Evolutionary conservation across 2,888 invertebrate genomes (phyloP).

Genomic region (Acanthacorydalis orientalis): DNA sequence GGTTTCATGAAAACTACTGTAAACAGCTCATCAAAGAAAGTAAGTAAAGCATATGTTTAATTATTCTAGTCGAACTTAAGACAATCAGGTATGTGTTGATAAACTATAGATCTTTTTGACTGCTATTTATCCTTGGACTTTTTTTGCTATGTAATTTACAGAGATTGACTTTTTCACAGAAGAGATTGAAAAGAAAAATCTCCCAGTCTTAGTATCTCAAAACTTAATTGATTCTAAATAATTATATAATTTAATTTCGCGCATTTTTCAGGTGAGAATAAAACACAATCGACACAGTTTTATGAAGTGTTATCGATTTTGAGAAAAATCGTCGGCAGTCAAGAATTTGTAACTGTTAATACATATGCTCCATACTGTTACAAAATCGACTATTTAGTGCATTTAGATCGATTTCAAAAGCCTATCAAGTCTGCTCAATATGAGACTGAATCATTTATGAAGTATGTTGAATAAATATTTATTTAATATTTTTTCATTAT

Average conservation of each 20-base stretch:
- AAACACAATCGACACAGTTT: slow-evolving; percentile 10
- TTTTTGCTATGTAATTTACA: neutral
- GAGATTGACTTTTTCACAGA: too few relatives aligned
- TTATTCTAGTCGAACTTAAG: too few relatives aligned
- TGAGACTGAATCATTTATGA: slow-evolving; percentile 8
- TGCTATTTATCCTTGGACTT: neutral
- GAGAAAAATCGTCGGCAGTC: slow-evolving; percentile 15
- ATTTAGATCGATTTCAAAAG: slow-evolving; percentile 14
- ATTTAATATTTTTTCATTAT: neutral
- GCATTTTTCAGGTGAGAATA: slow-evolving; percentile 9
- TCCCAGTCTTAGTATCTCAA: too few relatives aligned
- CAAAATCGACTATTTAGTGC: slow-evolving; percentile 23
- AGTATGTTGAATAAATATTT: slow-evolving; percentile 11
- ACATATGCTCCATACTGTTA: slow-evolving; percentile 28
- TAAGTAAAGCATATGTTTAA: slow-evolving; percentile 14
- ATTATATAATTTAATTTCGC: too few relatives aligned
- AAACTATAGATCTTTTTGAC: neutral
- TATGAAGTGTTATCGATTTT: slow-evolving; percentile 14
- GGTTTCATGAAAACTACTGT: slow-evolving; percentile 47
- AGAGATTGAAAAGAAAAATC: too few relatives aligned
- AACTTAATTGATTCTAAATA: too few relatives aligned
- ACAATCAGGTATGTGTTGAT: neutral
- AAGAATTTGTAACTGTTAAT: slow-evolving; percentile 17
- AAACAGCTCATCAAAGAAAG: slow-evolving; percentile 30
- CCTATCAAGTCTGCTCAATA: neutral